Evolutionary conservation across 2,888 invertebrate genomes (phyloP).

Genomic region (Xiphydria camelus): DNA sequence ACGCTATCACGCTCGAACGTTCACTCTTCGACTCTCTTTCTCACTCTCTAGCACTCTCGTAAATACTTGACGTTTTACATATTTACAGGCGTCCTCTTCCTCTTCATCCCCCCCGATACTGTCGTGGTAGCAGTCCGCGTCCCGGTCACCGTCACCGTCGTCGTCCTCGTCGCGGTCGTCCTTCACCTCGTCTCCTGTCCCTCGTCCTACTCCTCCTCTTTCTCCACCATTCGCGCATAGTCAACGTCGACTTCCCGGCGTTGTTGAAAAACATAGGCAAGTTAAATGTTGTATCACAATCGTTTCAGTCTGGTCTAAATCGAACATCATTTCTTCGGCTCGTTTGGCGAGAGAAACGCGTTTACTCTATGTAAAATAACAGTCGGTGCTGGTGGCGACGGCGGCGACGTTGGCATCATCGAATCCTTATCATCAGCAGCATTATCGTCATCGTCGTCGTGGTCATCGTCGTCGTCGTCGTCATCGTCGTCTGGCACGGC

Average conservation of each 20-base stretch:
- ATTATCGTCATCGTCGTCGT: too few relatives aligned
- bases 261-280: conserved; percentile 54
- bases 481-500: too few relatives aligned
- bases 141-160: too few relatives aligned
- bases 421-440: too few relatives aligned
- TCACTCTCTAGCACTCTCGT: conserved; percentile 17
- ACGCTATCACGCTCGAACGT: conserved; percentile 2
- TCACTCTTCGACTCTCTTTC: conserved; percentile 16
- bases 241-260: conserved; percentile 3
- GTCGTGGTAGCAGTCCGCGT: conserved; percentile 1
- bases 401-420: too few relatives aligned
- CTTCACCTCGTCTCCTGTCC: background rate
- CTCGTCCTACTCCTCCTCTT: background rate
- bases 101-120: conserved; percentile 18
- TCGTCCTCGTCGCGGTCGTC: conserved; percentile 1
- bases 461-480: too few relatives aligned
- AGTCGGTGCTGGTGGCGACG: too few relatives aligned
- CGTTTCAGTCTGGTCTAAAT: conserved; percentile 57
- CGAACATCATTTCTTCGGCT: conserved; percentile 55
- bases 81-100: conserved; percentile 46
- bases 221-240: background rate
- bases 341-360: conserved; percentile 40
- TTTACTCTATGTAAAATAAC: background rate
- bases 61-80: conserved; percentile 39
- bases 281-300: conserved; percentile 59